These are phyloP conservation scores for Reinhardtius hippoglossoides DNA, from an alignment of 2,113 vertebrate genomes.

Conservation along the genomic window DNA sequence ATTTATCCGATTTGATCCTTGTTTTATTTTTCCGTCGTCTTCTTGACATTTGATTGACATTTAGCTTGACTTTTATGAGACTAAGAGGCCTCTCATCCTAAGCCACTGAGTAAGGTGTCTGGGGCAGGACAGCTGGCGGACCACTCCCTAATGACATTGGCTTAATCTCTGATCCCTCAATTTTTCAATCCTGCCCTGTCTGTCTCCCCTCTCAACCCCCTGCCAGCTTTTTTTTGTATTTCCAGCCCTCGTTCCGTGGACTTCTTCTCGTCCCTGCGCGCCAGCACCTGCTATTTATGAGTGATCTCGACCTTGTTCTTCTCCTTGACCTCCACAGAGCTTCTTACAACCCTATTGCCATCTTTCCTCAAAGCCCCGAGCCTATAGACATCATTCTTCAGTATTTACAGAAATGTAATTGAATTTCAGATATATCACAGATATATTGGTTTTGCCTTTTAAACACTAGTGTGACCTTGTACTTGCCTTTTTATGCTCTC, in stretches of 20 bases:
- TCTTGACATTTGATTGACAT: slow-evolving; percentile 37
- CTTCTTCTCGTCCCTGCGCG: too few relatives aligned
- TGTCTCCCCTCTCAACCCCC: not conserved
- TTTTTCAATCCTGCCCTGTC: slow-evolving; percentile 27
- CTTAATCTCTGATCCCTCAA: slow-evolving; percentile 50
- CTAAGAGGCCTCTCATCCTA: slow-evolving; percentile 10
- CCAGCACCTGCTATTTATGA: not conserved
- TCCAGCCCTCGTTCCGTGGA: not conserved
- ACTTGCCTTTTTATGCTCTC: too few relatives aligned
- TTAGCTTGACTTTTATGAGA: slow-evolving; percentile 23
- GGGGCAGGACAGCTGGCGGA: slow-evolving; percentile 44
- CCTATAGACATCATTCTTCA: not conserved
- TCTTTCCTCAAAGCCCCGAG: not conserved
- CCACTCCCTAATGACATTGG: slow-evolving; percentile 26
- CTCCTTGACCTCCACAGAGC: not conserved
- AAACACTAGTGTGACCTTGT: too few relatives aligned
- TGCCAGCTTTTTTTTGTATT: not conserved
- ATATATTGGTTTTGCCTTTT: too few relatives aligned
- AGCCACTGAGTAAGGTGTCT: slow-evolving; percentile 36
- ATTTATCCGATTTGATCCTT: not conserved
- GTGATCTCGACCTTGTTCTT: not conserved
- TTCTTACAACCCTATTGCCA: not conserved
- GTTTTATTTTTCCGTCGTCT: not conserved
- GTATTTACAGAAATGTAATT: too few relatives aligned
- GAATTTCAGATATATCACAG: too few relatives aligned